Conservation (phyloP, 2,888 invertebrate genomes). For the Hyposoter didymator region DNA sequence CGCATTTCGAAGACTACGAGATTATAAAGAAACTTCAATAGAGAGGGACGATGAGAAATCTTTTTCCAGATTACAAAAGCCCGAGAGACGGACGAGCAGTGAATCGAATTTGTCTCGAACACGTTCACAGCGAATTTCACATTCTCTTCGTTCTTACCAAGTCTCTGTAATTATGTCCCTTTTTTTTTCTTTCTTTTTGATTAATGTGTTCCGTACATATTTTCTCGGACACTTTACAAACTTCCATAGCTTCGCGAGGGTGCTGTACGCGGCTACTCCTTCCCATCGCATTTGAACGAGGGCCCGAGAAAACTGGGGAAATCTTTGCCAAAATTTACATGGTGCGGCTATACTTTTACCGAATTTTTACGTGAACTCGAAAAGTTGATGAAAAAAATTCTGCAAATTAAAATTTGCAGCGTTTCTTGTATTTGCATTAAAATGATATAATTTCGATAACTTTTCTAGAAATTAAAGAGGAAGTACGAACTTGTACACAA, state of each 20-base stretch:
- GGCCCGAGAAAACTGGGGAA: neutral
- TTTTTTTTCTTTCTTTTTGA: neutral
- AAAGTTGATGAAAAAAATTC: neutral
- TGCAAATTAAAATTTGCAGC: too few relatives aligned
- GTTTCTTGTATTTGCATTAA: too few relatives aligned
- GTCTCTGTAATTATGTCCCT: neutral
- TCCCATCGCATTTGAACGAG: neutral
- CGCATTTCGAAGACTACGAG: neutral
- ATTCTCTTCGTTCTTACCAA: neutral
- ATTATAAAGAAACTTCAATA: constrained; percentile 15
- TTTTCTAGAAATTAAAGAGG: too few relatives aligned
- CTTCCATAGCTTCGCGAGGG: neutral
- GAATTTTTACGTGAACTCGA: neutral
- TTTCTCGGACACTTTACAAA: neutral
- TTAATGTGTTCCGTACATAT: neutral
- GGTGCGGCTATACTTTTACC: neutral
- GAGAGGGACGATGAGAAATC: constrained; percentile 23
- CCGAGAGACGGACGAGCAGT: neutral
- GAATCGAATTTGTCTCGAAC: neutral
- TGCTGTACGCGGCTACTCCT: neutral
- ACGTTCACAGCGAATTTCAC: neutral
- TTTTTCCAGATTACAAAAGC: constrained; percentile 10
- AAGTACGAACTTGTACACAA: too few relatives aligned
- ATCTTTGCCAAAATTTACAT: neutral
- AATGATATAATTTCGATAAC: too few relatives aligned